Evolutionary conservation across 1,140 invertebrate species (phyloP).

Genomic region (Drosophila tani): DNA sequence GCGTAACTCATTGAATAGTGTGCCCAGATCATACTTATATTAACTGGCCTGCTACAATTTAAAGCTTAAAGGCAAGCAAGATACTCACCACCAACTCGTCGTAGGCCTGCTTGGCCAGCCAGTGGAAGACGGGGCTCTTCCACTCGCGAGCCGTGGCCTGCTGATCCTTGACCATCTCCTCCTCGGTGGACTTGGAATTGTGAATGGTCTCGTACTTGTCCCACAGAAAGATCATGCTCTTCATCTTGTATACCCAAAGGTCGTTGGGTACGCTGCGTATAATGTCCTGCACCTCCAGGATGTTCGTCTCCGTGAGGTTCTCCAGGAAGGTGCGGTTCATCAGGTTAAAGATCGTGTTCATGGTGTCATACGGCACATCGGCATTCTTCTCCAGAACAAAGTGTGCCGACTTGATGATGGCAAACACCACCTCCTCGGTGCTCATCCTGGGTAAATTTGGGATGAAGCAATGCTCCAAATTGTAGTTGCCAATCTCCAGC

Average conservation of each 20-base stretch:
- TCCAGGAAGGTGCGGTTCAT: conserved; percentile 71
- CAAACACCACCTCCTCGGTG: conserved; percentile 64
- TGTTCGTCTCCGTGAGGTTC: conserved; percentile 55
- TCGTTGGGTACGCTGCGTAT: conserved; percentile 64
- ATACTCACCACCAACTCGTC: conserved; percentile 57
- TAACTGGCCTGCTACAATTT: too few species aligned
- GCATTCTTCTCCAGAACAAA: conserved; percentile 61
- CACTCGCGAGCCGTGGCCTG: conserved; percentile 60
- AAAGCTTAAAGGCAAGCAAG: too few species aligned
- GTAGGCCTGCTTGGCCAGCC: conserved; percentile 71
- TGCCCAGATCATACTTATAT: too few species aligned
- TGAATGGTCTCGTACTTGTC: conserved; percentile 41
- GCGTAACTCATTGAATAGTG: too few species aligned
- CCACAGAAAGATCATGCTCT: conserved; percentile 70
- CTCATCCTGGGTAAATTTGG: conserved; percentile 58
- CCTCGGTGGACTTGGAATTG: conserved; percentile 27
- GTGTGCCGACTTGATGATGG: conserved; percentile 57
- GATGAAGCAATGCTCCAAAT: conserved; percentile 64
- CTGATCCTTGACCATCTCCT: conserved; percentile 40
- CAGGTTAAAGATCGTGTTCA: conserved; percentile 66
- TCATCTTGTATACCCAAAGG: conserved; percentile 66
- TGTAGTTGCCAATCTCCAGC: conserved; percentile 43
- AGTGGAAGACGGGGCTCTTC: conserved; percentile 66
- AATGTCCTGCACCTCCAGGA: conserved; percentile 53
- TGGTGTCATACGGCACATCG: conserved; percentile 65